Evolutionary conservation across 1,140 invertebrate genomes (phyloP), one percentile per base, ranked within the genome.

Genomic region (Eriocheir sinensis): DNA sequence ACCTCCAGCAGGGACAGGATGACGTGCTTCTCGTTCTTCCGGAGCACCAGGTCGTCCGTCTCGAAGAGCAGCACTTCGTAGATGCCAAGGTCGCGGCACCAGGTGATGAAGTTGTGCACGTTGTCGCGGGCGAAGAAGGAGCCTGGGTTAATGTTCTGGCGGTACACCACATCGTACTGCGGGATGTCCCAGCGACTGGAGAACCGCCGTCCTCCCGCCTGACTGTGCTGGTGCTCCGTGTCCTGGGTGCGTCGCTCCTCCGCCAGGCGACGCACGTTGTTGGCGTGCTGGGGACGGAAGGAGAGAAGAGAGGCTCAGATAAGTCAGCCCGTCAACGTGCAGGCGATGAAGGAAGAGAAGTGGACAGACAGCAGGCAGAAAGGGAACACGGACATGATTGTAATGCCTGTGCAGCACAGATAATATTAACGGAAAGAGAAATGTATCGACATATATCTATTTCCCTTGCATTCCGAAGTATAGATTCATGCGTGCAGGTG

Each of bases 61-160:
- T 99, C 99, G 96, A 99, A 99, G 79, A 99, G 97, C 27, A 98
- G 98, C 96, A 98, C 99, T 97, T 99, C 99, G 92, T 99, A 98
- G 95, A 99, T 97, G 97, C 96, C 98, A 97, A 97, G 98, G 96
- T 96, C 98, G 88, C 98, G 97, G 96, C 98, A 99, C 98, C 98
- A 99, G 44, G 97, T 97, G 96, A 99, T 99, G 97, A 99, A 99
- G 97, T 99, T 99, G 95, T 98, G 98, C 12, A 99, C 98, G 97
- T 99, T 99, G 97, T 99, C 99, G 96, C 99, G 97, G 32, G 99
- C 98, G 96, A 99, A 99, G 97, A 99, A 99, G 41, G 98, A 99
- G 95, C 98, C 98, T 38, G 98, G 98, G 44, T 96, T 96, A 6
- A 97, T 97, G 53, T 96, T 96, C 17, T 89, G 91, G 9, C 96